Evolutionary conservation across 2,797 vertebrate species (phyloP), one percentile per base, ranked within the genome.

Genomic region (Tauraco hartlaubi): DNA sequence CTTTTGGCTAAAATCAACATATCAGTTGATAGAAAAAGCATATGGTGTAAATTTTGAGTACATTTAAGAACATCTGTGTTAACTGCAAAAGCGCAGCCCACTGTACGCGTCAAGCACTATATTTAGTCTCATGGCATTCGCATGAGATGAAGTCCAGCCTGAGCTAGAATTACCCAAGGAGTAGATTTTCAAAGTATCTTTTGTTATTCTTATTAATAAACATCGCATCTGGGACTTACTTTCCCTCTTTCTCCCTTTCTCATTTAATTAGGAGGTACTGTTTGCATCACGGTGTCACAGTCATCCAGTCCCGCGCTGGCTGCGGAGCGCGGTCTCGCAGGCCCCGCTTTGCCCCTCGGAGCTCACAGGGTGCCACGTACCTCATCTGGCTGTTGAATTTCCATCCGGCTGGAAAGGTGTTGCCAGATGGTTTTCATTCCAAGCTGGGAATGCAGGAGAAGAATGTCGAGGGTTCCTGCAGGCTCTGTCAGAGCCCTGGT

Each of bases 131-230:
- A 17, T 1, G 37, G 87, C 92, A 41, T 28, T 94, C 19, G 3
- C n/a, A 5, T 5, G 55, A 96, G 92, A 96, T 66, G 82, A 91
- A 94, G 75, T 86, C 87, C 92, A 88, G 95, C 92, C 92, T 84
- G 94, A 59, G 95, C 66, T 94, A 72, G 80, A 91, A 91, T 86
- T 78, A 92, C 85, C 81, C 91, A 68, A 73, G 13, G 91, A 90
- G 91, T 33, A 68, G 94, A 63, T 88, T 95, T 94, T 96, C 85
- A 86, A 94, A 92, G 83, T 23, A 29, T 76, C 79, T 86, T 79
- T 75, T 90, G 87, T 94, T 92, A 78, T 96, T 94, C 58, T 92
- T 91, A 62, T 31, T 66, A 77, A 91, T 85, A 95, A 94, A 94
- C 92, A 91, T 55, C 12, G 5, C 85, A 91, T 78, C 73, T 88